Evolutionary conservation across 2,888 invertebrate genomes (phyloP).

Genomic region (Drosophila affinis): DNA sequence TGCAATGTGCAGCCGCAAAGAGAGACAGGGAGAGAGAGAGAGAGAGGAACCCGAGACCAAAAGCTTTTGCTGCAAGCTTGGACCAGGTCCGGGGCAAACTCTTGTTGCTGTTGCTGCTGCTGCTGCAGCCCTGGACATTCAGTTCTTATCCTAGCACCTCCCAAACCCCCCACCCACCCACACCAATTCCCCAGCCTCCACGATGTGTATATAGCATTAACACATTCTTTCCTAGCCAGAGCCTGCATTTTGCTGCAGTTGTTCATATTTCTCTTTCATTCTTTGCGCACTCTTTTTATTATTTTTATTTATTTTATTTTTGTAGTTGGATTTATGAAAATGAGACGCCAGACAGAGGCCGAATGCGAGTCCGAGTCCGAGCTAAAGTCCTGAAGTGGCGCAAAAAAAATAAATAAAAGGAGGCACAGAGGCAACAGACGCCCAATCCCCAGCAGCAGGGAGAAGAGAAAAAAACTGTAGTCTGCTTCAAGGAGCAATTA

Average conservation of each 20-base stretch:
- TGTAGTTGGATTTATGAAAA: constrained; percentile 75
- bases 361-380: constrained; percentile 25
- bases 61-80: constrained; percentile 40
- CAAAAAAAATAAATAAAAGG: constrained; percentile 38
- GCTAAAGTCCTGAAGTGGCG: constrained; percentile 58
- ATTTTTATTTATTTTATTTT: constrained; percentile 17
- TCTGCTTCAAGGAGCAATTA: constrained; percentile 78
- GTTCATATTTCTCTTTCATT: constrained; percentile 68
- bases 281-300: constrained; percentile 36
- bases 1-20: constrained; percentile 67
- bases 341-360: constrained; percentile 54
- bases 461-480: constrained; percentile 63
- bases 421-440: constrained; percentile 28
- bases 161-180: background rate
- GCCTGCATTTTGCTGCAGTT: constrained; percentile 71
- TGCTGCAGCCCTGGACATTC: constrained; percentile 42
- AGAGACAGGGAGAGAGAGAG: constrained; percentile 6
- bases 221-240: constrained; percentile 67
- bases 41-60: constrained; percentile 15
- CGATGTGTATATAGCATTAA: constrained; percentile 69
- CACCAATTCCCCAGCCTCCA: background rate
- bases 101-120: constrained; percentile 25
- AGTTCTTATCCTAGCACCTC: constrained; percentile 2
- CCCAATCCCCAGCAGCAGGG: constrained; percentile 30
- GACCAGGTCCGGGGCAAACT: constrained; percentile 38